Evolutionary conservation across 1,140 invertebrate species (phyloP).

Genomic region (Protaetia brevitarsis): DNA sequence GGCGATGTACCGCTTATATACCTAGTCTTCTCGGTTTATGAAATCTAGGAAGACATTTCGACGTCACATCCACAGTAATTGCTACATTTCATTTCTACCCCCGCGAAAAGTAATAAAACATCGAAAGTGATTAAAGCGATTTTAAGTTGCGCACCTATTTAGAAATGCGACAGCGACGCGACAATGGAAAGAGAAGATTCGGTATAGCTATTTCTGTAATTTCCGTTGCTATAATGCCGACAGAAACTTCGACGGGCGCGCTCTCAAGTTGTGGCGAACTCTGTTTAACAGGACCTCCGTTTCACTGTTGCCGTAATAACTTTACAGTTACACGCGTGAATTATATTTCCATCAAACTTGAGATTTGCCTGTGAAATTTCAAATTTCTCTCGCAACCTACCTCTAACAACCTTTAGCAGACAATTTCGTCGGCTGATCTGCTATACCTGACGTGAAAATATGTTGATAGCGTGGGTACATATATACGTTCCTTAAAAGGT

Average conservation of each 20-base stretch:
- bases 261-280: slow-evolving; percentile 29
- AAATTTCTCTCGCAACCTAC: slow-evolving; percentile 1
- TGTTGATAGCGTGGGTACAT: neutral
- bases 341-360: slow-evolving; percentile 32
- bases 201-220: slow-evolving; percentile 28
- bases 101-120: too few relatives aligned
- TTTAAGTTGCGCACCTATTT: too few relatives aligned
- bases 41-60: too few relatives aligned
- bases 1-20: too few relatives aligned
- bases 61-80: too few relatives aligned
- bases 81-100: too few relatives aligned
- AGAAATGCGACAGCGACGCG: neutral
- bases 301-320: slow-evolving; percentile 30
- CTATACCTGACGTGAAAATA: slow-evolving; percentile 1
- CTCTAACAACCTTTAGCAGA: neutral
- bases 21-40: too few relatives aligned
- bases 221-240: slow-evolving; percentile 23
- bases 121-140: too few relatives aligned
- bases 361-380: slow-evolving; percentile 30
- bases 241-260: slow-evolving; percentile 26
- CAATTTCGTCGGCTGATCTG: neutral
- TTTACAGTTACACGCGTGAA: slow-evolving; percentile 33
- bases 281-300: slow-evolving; percentile 27
- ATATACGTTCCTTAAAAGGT: neutral
- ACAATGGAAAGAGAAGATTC: neutral